Conservation (phyloP, 2,113 vertebrate species). For the Macaca nemestrina region DNA sequence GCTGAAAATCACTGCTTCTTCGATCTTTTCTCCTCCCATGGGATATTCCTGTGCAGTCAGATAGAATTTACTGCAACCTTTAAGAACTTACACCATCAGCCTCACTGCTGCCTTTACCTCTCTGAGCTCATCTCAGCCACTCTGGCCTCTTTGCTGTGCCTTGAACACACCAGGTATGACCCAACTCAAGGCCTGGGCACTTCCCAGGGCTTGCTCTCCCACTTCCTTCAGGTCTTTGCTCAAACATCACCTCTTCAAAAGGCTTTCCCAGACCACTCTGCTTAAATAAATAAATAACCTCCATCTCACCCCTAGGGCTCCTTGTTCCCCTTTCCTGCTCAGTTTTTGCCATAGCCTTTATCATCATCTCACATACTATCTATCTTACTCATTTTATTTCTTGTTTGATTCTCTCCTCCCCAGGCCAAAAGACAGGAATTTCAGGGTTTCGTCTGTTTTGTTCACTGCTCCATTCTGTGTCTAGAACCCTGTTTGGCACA, state of each 20-base stretch:
- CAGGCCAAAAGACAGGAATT: background rate
- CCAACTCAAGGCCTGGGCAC: background rate
- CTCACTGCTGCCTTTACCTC: background rate
- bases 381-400: background rate
- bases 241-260: background rate
- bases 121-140: background rate
- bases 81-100: background rate
- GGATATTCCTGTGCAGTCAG: background rate
- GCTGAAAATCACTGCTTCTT: background rate
- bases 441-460: background rate
- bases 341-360: background rate
- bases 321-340: background rate
- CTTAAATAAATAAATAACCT: slow-evolving; percentile 13
- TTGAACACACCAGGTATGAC: background rate
- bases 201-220: background rate
- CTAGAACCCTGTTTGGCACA: background rate
- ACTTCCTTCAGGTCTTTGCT: background rate
- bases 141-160: background rate
- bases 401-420: background rate
- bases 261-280: background rate
- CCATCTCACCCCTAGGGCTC: background rate
- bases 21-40: background rate
- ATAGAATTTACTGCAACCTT: background rate
- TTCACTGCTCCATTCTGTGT: background rate
- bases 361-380: background rate